Evolutionary conservation across 1,140 invertebrate species (phyloP), one percentile per base, ranked within the genome.

Genomic region (Drosophila varians): DNA sequence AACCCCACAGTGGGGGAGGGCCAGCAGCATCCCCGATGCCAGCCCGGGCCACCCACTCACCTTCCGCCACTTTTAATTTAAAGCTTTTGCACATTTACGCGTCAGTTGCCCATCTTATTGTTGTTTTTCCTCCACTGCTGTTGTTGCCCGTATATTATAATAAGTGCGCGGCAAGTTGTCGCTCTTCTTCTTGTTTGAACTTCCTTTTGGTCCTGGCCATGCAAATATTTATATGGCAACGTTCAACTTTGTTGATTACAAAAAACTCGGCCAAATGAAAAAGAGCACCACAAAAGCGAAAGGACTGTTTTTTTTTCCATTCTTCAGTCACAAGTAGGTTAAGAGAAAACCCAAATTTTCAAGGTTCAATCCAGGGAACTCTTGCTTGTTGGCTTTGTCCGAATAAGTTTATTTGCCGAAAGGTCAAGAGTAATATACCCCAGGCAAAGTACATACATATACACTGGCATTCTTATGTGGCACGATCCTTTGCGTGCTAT

Each of bases 31-130:
- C 23, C 23, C 28, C 45, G 28, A 31, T n/a, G 28, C n/a, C 21
- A 1, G 12, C 19, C 47, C 19, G 26, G 4, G 36, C 14, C 36
- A 38, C 53, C 45, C 36, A 31, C 42, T 55, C 31, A 2, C 5
- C 46, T 23, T 23, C 3, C 31, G 5, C 21, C 46, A 23, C 25
- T 25, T 79, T 68, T 86, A 86, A 87, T 87, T 87, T 87, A 74
- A 87, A 74, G 77, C 82, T 62, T 78, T 86, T 64, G 73, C 80
- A 77, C 83, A 80, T 86, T 86, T 86, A 68, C 73, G 80, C 75
- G 60, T 71, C 79, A 78, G 64, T 56, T 71, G 52, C 34, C 75
- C 65, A 60, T 36, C 57, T 52, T 65, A 46, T 80, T 73, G 54
- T 74, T 80, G 61, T 69, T 78, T 34, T 9, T 16, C 14, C 45